These are phyloP conservation scores for Toxotes lorentzi DNA, from an alignment of 2,797 vertebrate species.

Conservation along the genomic window DNA sequence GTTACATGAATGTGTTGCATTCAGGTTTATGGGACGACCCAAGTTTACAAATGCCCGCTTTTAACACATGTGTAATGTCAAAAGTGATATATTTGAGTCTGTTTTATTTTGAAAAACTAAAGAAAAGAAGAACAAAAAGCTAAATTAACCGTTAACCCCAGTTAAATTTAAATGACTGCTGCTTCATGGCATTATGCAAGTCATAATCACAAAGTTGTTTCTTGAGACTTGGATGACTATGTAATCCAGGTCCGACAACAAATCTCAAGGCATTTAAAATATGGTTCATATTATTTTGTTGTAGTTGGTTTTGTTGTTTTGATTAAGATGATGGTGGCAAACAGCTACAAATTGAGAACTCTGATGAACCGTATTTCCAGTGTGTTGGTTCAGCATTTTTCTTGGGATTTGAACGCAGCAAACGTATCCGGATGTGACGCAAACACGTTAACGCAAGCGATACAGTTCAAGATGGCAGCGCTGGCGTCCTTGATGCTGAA, in stretches of 20 bases:
- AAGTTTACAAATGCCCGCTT: neutral
- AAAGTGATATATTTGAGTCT: neutral
- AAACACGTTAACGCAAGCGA: neutral
- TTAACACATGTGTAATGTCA: too few relatives aligned
- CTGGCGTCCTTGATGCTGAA: conserved; percentile 77
- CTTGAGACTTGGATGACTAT: too few relatives aligned
- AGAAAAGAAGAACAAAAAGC: too few relatives aligned
- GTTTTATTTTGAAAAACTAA: neutral
- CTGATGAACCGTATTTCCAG: neutral
- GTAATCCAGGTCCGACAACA: neutral
- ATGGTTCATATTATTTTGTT: neutral
- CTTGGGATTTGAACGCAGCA: conserved; percentile 7
- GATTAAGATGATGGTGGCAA: neutral
- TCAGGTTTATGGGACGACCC: rapidly evolving
- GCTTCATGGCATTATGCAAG: too few relatives aligned
- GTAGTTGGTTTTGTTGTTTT: neutral
- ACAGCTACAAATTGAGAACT: neutral
- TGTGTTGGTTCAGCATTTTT: rapidly evolving
- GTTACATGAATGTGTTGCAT: conserved; percentile 36
- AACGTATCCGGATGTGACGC: conserved; percentile 46
- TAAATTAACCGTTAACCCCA: too few relatives aligned
- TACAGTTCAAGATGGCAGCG: conserved; percentile 78
- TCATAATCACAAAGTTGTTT: too few relatives aligned
- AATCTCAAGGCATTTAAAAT: neutral
- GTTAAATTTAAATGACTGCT: too few relatives aligned